These are phyloP conservation scores for Patagioenas fasciata DNA, from an alignment of 2,113 vertebrate species.

Conservation along the genomic window DNA sequence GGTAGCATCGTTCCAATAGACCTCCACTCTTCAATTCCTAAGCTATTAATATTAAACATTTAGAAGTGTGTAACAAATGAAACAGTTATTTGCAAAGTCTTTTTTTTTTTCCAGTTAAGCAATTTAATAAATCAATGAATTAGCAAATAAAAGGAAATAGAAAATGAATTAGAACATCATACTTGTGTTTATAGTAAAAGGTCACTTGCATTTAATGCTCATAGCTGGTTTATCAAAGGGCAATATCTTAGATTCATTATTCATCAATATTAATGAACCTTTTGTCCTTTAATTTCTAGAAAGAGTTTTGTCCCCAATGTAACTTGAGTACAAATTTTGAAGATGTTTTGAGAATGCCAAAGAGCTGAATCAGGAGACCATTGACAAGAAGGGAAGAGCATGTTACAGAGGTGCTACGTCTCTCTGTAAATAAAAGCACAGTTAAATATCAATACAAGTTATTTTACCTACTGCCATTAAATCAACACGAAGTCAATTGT, in stretches of 20 bases:
- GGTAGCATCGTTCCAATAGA: not conserved
- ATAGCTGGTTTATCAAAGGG: not conserved
- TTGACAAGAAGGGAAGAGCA: not conserved
- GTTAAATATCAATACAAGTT: not conserved
- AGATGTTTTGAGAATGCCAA: not conserved
- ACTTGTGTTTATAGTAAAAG: conserved; percentile 34
- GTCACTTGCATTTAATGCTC: conserved; percentile 8
- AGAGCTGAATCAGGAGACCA: not conserved
- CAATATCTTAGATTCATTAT: not conserved
- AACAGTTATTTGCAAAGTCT: conserved; percentile 50
- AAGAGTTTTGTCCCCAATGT: not conserved
- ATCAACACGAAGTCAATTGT: not conserved
- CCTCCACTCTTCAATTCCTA: not conserved
- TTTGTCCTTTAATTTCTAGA: conserved; percentile 11
- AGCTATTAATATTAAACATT: conserved; percentile 35
- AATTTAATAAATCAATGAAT: conserved; percentile 27
- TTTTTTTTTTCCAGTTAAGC: not conserved
- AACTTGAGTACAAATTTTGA: not conserved
- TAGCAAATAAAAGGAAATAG: conserved; percentile 43
- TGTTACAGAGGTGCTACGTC: not conserved
- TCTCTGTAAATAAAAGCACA: not conserved
- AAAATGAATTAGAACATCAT: conserved; percentile 40
- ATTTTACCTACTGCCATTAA: not conserved
- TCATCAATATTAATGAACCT: conserved; percentile 15
- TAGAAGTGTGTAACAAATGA: conserved; percentile 10